Evolutionary conservation across 37 sponge, comb jelly and placozoan species (phyloP), one percentile per base, ranked within the genome.

Genomic region (Halichondria panicea): DNA sequence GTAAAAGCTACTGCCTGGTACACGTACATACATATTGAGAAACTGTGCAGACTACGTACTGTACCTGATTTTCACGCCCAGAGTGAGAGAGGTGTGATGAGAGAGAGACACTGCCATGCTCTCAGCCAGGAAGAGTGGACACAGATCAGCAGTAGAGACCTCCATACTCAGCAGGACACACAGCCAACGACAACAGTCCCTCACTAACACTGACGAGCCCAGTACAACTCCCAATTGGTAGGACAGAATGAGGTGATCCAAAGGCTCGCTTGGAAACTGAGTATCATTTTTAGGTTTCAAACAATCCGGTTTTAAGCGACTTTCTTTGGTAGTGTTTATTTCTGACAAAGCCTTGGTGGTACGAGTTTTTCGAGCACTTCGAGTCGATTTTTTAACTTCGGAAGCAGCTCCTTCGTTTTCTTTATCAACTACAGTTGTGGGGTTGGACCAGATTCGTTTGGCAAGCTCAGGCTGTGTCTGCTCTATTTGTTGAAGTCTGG

Each of bases 61-160:
- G 25, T 39, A 68, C 69, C 68, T 76, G 7, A 81, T 72, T 45
- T 72, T 88, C 66, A 73, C 72, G 25, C 77, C 84, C 21, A 81
- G 18, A 27, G 36, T 38, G 45, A 24, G 53, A 28, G 70, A 22
- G 3, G 83, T 39, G 52, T 71, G 75, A 44, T 77, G 72, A 0
- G 68, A 60, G 46, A 81, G 71, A 22, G 82, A 35, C 30, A 76
- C 27, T 12, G 75, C 48, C 9, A 53, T 34, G 7, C 67, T 22
- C 34, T 32, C 65, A 2, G 58, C 39, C 2, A 81, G 57, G 46
- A 68, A 87, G 74, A 81, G 88, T 7, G 36, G n/a, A 25, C 66
- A 70, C 21, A 74, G 32, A 15, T 55, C 45, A 43, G 42, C 36
- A 38, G 58, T 46, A 0, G 42, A 39, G 6, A 31, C 36, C 31